These are phyloP conservation scores for Ostrea denselamellosa DNA, from an alignment of 1,140 invertebrate species.

Conservation along the genomic window DNA sequence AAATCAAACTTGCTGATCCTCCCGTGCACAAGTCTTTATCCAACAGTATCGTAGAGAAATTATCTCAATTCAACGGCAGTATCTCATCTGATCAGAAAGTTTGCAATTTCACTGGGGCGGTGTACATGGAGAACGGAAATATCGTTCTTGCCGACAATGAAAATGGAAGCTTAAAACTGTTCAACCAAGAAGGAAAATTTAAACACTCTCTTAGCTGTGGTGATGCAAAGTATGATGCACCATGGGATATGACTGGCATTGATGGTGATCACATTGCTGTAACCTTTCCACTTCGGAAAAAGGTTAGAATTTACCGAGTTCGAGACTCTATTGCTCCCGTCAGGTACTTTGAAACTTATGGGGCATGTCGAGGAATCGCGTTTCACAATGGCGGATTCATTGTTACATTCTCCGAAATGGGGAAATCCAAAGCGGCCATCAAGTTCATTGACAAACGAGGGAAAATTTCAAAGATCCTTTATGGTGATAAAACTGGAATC, in stretches of 20 bases:
- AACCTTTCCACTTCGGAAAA: conserved; percentile 16
- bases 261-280: conserved; percentile 7
- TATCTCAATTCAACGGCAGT: neutral
- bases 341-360: conserved; percentile 15
- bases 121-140: neutral
- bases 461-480: neutral
- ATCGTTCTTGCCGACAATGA: neutral
- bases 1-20: conserved; percentile 13
- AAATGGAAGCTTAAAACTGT: conserved; percentile 13
- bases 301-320: neutral
- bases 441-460: conserved; percentile 19
- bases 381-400: conserved; percentile 1
- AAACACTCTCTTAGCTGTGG: neutral
- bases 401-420: conserved; percentile 8
- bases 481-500: conserved; percentile 15
- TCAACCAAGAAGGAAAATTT: neutral
- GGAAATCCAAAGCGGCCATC: conserved; percentile 17
- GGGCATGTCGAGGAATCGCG: conserved; percentile 15
- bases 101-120: conserved; percentile 17
- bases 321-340: conserved; percentile 2
- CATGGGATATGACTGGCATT: neutral
- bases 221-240: neutral
- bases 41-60: neutral
- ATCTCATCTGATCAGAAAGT: conserved; percentile 1
- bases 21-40: neutral